These are phyloP conservation scores for Phycodurus eques DNA, from an alignment of 2,113 vertebrate genomes.

Conservation along the genomic window DNA sequence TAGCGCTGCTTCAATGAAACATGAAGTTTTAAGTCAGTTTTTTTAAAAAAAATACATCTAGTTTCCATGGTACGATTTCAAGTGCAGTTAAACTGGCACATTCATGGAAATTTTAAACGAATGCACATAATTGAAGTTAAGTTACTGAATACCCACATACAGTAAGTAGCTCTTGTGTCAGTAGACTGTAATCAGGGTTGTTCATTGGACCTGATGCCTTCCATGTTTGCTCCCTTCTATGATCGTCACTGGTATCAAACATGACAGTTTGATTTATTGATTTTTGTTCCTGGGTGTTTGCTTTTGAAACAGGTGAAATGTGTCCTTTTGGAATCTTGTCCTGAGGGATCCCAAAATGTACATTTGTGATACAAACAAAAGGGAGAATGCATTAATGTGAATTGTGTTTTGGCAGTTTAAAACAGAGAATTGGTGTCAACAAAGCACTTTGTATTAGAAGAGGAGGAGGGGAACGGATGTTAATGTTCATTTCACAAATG, in stretches of 20 bases:
- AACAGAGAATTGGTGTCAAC: not conserved
- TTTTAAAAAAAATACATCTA: not conserved
- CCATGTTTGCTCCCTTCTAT: not conserved
- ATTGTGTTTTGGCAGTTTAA: slow-evolving; percentile 6
- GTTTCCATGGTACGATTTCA: not conserved
- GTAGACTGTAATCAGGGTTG: not conserved
- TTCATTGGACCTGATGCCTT: not conserved
- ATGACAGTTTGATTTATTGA: slow-evolving; percentile 10
- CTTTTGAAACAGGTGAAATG: slow-evolving; percentile 16
- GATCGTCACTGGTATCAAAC: slow-evolving; percentile 5
- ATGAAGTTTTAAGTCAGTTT: no score
- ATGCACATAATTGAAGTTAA: slow-evolving; percentile 6
- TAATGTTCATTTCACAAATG: slow-evolving; percentile 1
- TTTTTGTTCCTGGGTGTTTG: slow-evolving; percentile 29
- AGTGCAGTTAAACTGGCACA: not conserved
- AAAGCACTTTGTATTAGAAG: not conserved
- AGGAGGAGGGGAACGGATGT: slow-evolving; percentile 6
- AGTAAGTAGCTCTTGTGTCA: not conserved
- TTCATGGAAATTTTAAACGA: not conserved
- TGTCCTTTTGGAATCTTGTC: slow-evolving; percentile 42
- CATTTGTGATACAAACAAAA: not conserved
- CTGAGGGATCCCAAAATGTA: not conserved
- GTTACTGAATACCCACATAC: slow-evolving; percentile 1
- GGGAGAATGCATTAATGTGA: not conserved
- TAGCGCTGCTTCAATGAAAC: not conserved